These are phyloP conservation scores for Valencia hispanica DNA, from an alignment of 2,797 vertebrate species.

Conservation along the genomic window DNA sequence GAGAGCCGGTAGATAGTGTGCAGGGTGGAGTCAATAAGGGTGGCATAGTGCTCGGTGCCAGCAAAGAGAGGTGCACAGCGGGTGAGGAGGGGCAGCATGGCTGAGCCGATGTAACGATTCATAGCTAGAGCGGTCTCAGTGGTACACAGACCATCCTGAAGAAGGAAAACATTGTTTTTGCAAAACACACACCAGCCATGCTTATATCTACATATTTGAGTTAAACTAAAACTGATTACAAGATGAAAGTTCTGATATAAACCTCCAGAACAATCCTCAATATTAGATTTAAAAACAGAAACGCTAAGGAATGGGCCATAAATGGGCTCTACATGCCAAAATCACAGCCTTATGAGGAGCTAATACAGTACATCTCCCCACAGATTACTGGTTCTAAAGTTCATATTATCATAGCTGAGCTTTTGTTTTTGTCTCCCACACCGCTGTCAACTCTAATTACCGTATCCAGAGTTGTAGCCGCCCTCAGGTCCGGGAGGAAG, in stretches of 20 bases:
- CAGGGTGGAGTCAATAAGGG: conserved; percentile 93
- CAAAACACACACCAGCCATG: conserved; percentile 5
- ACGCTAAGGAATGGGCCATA: neutral
- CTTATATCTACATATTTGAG: neutral
- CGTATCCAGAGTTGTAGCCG: conserved; percentile 93
- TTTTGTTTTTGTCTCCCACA: neutral
- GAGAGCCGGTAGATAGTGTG: conserved; percentile 97
- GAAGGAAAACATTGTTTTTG: conserved; percentile 18
- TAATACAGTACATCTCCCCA: conserved; percentile 16
- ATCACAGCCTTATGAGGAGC: conserved; percentile 2
- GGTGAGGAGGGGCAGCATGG: conserved; percentile 93
- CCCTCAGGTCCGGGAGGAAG: conserved; percentile 95
- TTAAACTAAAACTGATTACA: neutral
- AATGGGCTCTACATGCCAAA: neutral
- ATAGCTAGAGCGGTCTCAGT: conserved; percentile 95
- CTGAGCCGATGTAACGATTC: conserved; percentile 94
- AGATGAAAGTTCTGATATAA: too few species aligned
- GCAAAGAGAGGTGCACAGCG: conserved; percentile 95
- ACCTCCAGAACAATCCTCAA: too few species aligned
- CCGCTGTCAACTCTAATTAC: conserved; percentile 66
- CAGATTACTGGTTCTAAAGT: conserved; percentile 19
- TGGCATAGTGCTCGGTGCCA: conserved; percentile 91
- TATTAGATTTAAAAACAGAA: neutral
- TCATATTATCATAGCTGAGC: conserved; percentile 3
- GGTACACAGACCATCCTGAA: conserved; percentile 91